These are phyloP conservation scores for Bellardia bayeri DNA, from an alignment of 2,888 invertebrate species.

Conservation along the genomic window DNA sequence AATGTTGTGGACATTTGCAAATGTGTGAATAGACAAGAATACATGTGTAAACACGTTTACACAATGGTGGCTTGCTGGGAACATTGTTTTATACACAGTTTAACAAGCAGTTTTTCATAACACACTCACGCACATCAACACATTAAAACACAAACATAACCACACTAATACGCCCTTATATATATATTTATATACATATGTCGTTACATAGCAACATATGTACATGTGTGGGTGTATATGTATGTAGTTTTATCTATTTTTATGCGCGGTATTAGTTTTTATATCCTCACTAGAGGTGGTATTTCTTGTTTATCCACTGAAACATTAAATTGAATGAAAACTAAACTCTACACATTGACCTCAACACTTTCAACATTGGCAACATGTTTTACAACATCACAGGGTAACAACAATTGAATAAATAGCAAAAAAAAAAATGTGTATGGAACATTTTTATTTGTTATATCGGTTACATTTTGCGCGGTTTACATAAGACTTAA, in stretches of 20 bases:
- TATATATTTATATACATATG: background rate
- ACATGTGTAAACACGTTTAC: conserved; percentile 68
- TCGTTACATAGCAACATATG: background rate
- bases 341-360: conserved; percentile 45
- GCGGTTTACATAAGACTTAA: conserved; percentile 9
- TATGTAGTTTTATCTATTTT: background rate
- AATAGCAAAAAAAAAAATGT: background rate
- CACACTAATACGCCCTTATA: background rate
- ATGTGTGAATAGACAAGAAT: conserved; percentile 64
- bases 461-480: conserved; percentile 10
- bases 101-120: conserved; percentile 53
- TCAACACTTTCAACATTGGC: conserved; percentile 51
- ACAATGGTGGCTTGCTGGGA: conserved; percentile 53
- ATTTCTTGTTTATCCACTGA: conserved; percentile 39
- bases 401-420: conserved; percentile 16
- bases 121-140: conserved; percentile 29
- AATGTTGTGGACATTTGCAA: conserved; percentile 31
- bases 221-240: background rate
- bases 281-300: background rate
- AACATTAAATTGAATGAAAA: conserved; percentile 67
- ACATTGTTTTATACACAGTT: conserved; percentile 65
- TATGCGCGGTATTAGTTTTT: conserved; percentile 36
- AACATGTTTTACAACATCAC: background rate
- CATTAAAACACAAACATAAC: background rate
- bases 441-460: background rate